Conservation (phyloP, 2,797 vertebrate genomes). For the Cirrhinus mrigala region DNA sequence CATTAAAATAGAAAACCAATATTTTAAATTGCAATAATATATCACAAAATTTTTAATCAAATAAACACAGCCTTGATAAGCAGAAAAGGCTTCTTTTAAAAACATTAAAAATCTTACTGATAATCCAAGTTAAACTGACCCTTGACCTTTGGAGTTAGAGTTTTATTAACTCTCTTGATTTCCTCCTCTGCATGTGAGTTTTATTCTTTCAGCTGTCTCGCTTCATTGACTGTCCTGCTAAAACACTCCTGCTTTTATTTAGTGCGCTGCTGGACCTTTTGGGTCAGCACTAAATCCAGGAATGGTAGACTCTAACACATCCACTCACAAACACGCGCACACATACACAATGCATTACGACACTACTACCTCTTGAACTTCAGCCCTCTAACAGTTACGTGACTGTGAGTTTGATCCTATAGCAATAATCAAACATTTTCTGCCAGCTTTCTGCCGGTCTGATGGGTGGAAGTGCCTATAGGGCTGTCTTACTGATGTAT, state of each 20-base stretch:
- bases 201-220: not conserved
- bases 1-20: too few species aligned
- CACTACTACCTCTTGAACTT: constrained; percentile 14
- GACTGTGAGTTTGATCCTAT: not conserved
- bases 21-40: too few species aligned
- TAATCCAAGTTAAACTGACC: not conserved
- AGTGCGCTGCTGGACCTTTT: constrained; percentile 19
- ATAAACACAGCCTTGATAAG: too few species aligned
- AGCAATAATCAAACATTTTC: constrained; percentile 25
- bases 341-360: not conserved
- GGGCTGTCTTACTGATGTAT: not conserved
- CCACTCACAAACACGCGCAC: not conserved
- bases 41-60: too few species aligned
- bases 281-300: constrained; percentile 13
- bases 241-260: constrained; percentile 26
- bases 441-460: not conserved
- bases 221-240: constrained; percentile 20
- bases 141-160: not conserved
- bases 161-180: not conserved
- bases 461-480: constrained; percentile 7
- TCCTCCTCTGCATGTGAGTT: not conserved
- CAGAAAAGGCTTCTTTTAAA: too few species aligned
- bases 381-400: not conserved
- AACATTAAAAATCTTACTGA: too few species aligned
- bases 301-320: not conserved